A percentile compares a stretch with the other conserved stretches of the same genome.
Evolutionary conservation across 2,888 invertebrate species (phyloP).

Genomic region (Tiphia femorata): DNA sequence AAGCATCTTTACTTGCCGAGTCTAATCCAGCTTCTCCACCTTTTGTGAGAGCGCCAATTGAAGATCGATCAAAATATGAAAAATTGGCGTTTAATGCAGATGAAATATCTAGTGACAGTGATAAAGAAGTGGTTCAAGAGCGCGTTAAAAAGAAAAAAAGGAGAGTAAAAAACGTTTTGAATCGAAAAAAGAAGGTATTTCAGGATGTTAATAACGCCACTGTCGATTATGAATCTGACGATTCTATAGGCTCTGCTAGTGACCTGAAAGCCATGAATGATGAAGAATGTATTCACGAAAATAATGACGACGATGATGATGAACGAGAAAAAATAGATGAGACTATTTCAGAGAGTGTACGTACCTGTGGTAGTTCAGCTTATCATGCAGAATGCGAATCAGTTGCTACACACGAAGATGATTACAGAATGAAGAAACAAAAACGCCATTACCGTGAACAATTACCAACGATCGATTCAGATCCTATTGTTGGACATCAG

Average conservation of each 20-base stretch:
- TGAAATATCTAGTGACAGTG: slow-evolving; percentile 72
- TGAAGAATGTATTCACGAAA: slow-evolving; percentile 55
- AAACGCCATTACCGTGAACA: slow-evolving; percentile 63
- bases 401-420: slow-evolving; percentile 75
- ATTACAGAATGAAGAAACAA: slow-evolving; percentile 70
- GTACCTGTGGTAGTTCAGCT: slow-evolving; percentile 78
- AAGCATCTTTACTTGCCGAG: slow-evolving; percentile 65
- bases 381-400: slow-evolving; percentile 82
- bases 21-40: slow-evolving; percentile 69
- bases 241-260: slow-evolving; percentile 81
- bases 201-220: slow-evolving; percentile 30
- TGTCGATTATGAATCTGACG: slow-evolving; percentile 72
- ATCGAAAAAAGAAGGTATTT: slow-evolving; percentile 52
- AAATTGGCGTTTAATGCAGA: slow-evolving; percentile 76
- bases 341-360: slow-evolving; percentile 75
- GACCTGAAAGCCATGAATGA: slow-evolving; percentile 74
- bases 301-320: slow-evolving; percentile 59
- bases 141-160: slow-evolving; percentile 67
- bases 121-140: slow-evolving; percentile 59
- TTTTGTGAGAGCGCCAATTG: slow-evolving; percentile 75
- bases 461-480: slow-evolving; percentile 55
- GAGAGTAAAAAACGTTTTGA: slow-evolving; percentile 53
- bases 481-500: slow-evolving; percentile 78
- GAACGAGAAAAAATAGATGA: slow-evolving; percentile 68
- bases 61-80: slow-evolving; percentile 83